phyloP scores from a whole-genome alignment of 2,888 invertebrate species.

The Mythimna pallens region DNA sequence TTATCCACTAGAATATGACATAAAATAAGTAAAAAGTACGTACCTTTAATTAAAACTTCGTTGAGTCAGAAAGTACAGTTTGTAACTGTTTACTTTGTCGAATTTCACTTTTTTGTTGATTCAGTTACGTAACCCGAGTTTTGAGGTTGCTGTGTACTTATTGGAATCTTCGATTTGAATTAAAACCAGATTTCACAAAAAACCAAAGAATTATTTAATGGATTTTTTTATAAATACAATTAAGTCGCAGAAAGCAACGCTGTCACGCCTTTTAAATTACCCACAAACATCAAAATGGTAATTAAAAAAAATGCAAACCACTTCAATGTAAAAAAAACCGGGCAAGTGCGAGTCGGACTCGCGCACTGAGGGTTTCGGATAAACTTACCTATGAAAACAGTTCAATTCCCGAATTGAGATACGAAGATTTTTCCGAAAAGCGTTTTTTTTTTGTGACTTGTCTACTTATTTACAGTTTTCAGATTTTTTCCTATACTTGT shows the following conservation, averaged over 20 bases:
- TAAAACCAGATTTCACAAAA: neutral
- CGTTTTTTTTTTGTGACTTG: too few relatives aligned
- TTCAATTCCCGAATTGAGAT: too few relatives aligned
- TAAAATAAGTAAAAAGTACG: constrained; percentile 7
- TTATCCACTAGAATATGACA: constrained; percentile 1
- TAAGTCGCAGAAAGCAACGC: neutral
- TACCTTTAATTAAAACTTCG: constrained; percentile 24
- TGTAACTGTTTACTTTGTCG: constrained; percentile 39
- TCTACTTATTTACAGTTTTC: too few relatives aligned
- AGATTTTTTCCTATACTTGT: too few relatives aligned
- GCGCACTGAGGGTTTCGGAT: too few relatives aligned
- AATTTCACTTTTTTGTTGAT: constrained; percentile 38
- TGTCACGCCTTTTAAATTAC: neutral
- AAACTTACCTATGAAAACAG: too few relatives aligned
- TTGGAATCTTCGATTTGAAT: constrained; percentile 10
- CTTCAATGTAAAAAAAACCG: too few relatives aligned
- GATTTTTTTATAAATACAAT: neutral
- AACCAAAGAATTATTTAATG: neutral
- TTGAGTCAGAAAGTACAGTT: constrained; percentile 25
- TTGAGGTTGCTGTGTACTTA: neutral
- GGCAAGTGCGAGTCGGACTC: too few relatives aligned
- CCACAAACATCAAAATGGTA: neutral
- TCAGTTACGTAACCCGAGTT: constrained; percentile 17
- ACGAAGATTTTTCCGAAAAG: too few relatives aligned
- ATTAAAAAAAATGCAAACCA: neutral